Evolutionary conservation across 2,888 invertebrate genomes (phyloP), one percentile per base, ranked within the genome.

Genomic region (Torymus texanus): DNA sequence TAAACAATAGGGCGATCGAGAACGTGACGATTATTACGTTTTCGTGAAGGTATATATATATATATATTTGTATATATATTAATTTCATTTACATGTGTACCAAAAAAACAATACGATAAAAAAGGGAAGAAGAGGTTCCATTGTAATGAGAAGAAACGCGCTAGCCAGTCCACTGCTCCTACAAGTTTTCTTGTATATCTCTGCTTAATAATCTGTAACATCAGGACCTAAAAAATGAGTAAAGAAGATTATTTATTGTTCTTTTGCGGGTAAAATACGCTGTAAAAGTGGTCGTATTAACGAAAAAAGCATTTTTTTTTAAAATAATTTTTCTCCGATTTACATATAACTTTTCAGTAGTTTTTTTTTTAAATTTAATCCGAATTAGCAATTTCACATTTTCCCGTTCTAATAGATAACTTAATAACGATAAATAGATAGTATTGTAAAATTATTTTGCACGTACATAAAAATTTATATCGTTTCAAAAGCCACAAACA

Each of bases 201-300:
- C 82, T 79, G 82, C 71, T 89, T 85, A 89, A 82, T 89, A 89
- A 84, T 89, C 89, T 77, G 88, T 89, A 81, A 88, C 87, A 78
- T 89, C 89, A 82, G 89, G 88, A 86, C 88, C 89, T 89, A 87
- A 89, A 88, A 82, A 84, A 79, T 24, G 67, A 83, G 65, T 82
- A 82, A 11, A 59, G 24, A 72, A 58, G 29, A 53, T 59, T 59
- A 24, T 24, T 58, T 70, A 0, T 53, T 61, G n/a, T 16, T 51
- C 13, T 18, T 21, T 66, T 53, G 0, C 12, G 59, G n/a, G 5
- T 0, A 50, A 53, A 11, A 11, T 56, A 67, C 14, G 53, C 55
- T 72, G 58, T 71, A 16, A 59, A 62, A 73, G 55, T 67, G 8
- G 14, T 68, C 29, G 16, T 61, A 13, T 14, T 53, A 14, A 77